Base-by-base conservation (phyloP, 2,888 invertebrate species). In the Noctua janthe region DNA sequence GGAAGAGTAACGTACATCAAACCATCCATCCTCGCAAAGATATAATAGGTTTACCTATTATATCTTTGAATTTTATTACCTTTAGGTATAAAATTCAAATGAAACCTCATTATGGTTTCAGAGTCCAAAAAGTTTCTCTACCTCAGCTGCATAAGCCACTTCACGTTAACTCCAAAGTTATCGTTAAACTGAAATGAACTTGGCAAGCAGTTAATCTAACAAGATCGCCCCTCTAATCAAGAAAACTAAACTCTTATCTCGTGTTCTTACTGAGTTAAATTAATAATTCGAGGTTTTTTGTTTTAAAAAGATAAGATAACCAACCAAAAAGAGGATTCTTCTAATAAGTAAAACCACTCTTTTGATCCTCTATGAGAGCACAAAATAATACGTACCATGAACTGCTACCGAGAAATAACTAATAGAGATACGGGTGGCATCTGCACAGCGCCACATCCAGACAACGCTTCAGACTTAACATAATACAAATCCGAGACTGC, bases 181-280 rank as follows among this genome's bases (percentile, higher is more conserved):
- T 69, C 81, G 66, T 20, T 71, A 39, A 71, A 78, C 54, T 78
- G 8, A 49, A 74, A 71, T 72, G 71, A 80, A 82, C 75, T 82
- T 56, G 0, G 59, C 29, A 29, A 82, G 73, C 69, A 64, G 56
- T 75, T 72, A 29, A 73, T 76, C 69, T 70, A 56, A 62, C 39
- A 35, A 72, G 72, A 71, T 59, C 23, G 7, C 15, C 8, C 49
- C 56, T n/a, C n/a, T 70, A 62, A 64, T 72, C 69, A 76, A 56
- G 29, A 82, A 66, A 56, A 23, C 20, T 66, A 11, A 82, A 62
- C 10, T n/a, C 15, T 39, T 56, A 71, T 66, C 79, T 70, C 11
- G 71, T n/a, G 15, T 56, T 39, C 35, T 75, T 59, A 35, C 49
- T 11, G 23, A 49, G 13, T 29, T 20, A 29, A 56, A 47, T 75